Conservation (phyloP, 2,888 invertebrate species). For the Acrocera orbiculus region DNA sequence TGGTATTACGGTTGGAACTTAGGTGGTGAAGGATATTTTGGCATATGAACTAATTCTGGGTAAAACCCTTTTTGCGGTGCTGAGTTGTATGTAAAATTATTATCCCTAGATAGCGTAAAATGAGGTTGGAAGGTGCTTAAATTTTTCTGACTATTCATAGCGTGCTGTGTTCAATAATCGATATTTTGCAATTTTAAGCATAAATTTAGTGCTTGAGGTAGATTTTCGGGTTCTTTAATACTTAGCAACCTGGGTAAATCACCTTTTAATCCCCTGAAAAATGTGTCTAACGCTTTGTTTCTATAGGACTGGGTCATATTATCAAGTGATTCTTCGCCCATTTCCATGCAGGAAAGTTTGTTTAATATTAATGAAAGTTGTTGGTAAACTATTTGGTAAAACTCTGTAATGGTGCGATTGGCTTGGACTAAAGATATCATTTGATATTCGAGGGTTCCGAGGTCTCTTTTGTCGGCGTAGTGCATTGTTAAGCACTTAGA, state of each 20-base stretch:
- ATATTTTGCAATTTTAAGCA: constrained; percentile 1
- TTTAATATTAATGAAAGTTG: constrained; percentile 14
- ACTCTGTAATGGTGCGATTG: constrained; percentile 10
- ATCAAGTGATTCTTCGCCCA: constrained; percentile 9
- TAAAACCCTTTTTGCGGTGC: neutral
- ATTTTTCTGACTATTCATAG: neutral
- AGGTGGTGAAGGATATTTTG: neutral
- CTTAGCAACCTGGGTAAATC: constrained; percentile 6
- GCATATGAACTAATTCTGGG: constrained; percentile 2
- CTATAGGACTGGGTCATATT: constrained; percentile 10
- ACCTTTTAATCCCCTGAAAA: constrained; percentile 12
- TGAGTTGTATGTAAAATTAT: neutral
- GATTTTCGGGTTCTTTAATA: constrained; percentile 3
- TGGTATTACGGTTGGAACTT: neutral
- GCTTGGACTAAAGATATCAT: constrained; percentile 10
- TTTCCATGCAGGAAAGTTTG: constrained; percentile 13
- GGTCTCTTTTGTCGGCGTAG: constrained; percentile 10
- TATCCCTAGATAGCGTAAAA: neutral
- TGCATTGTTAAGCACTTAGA: constrained; percentile 6
- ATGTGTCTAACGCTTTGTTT: constrained; percentile 14
- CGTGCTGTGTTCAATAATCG: constrained; percentile 1
- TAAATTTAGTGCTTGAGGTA: constrained; percentile 1
- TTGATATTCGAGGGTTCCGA: constrained; percentile 10
- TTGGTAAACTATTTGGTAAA: constrained; percentile 12
- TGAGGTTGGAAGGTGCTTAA: neutral